Evolutionary conservation across 2,797 vertebrate genomes (phyloP).

Genomic region (Cirrhinus molitorella): DNA sequence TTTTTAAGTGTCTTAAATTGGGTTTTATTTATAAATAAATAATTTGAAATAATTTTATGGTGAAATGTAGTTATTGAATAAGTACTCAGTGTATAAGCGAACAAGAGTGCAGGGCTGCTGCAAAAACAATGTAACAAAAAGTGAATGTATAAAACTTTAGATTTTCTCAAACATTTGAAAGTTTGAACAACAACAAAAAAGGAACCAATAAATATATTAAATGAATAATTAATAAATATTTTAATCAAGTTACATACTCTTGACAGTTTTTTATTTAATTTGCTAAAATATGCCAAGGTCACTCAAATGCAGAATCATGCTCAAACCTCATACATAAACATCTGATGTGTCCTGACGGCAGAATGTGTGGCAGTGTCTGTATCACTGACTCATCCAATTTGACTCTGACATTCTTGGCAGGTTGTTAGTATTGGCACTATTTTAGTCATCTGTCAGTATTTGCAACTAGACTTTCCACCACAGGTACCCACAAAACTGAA

Average conservation of each 20-base stretch:
- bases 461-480: slow-evolving; percentile 63
- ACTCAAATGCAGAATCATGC: slow-evolving; percentile 47
- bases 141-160: not conserved
- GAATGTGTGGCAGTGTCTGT: too few relatives aligned
- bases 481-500: not conserved
- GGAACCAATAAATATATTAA: accelerated
- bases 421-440: slow-evolving; percentile 60
- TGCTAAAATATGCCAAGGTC: slow-evolving; percentile 52
- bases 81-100: not conserved
- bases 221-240: too few relatives aligned
- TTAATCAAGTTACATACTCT: not conserved
- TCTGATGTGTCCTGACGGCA: too few relatives aligned
- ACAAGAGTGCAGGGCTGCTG: not conserved
- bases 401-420: slow-evolving; percentile 29
- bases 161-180: too few relatives aligned
- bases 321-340: slow-evolving; percentile 70
- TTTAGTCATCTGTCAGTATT: slow-evolving; percentile 68
- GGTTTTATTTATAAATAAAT: not conserved
- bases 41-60: not conserved
- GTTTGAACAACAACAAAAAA: too few relatives aligned
- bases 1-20: not conserved
- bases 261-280: not conserved
- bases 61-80: not conserved
- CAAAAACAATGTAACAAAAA: not conserved
- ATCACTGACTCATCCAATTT: slow-evolving; percentile 56